phyloP scores from a whole-genome alignment of 1,140 invertebrate species.

The Nautilus pompilius region DNA sequence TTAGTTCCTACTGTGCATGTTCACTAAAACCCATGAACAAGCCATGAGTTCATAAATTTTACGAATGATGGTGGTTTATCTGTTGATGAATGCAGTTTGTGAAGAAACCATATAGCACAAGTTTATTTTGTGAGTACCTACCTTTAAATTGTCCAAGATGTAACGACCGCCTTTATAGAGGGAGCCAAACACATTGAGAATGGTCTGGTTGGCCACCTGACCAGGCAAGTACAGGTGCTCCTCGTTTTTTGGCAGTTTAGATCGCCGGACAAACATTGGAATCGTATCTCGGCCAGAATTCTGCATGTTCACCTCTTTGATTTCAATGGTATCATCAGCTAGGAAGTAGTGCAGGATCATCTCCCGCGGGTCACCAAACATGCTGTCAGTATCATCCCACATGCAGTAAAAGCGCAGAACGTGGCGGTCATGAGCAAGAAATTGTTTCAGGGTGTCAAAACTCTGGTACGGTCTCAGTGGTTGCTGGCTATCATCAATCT shows the following conservation, averaged over 20 bases:
- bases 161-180: conserved; percentile 64
- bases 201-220: conserved; percentile 60
- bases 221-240: conserved; percentile 62
- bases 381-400: conserved; percentile 55
- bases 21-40: background rate
- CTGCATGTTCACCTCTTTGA: conserved; percentile 47
- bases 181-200: conserved; percentile 71
- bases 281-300: conserved; percentile 54
- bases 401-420: conserved; percentile 55
- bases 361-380: conserved; percentile 55
- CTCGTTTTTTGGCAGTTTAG: conserved; percentile 49
- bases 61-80: background rate
- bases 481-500: conserved; percentile 54
- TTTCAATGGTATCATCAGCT: conserved; percentile 56
- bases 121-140: conserved; percentile 14
- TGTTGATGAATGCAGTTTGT: background rate
- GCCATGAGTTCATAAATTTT: background rate
- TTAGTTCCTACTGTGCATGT: background rate
- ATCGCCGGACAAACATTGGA: conserved; percentile 50
- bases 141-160: conserved; percentile 56
- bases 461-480: conserved; percentile 55
- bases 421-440: conserved; percentile 55
- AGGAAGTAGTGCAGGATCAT: conserved; percentile 56
- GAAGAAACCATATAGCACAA: too few relatives aligned
- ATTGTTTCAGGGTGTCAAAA: conserved; percentile 54